Conservation (phyloP, 2,113 vertebrate species). For the Blennius ocellaris region DNA sequence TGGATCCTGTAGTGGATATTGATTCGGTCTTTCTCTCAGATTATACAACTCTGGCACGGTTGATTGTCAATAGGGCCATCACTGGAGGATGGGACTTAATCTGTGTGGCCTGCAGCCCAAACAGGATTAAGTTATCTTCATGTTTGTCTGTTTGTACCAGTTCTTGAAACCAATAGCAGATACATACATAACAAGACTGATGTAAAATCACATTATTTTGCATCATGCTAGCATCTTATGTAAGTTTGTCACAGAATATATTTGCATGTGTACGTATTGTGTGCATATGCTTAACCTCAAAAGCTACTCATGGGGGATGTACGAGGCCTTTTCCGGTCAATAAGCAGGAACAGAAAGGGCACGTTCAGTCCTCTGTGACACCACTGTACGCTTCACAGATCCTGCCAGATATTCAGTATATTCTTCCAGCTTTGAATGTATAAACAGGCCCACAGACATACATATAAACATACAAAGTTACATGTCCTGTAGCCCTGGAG, state of each 20-base stretch:
- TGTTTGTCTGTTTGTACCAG: conserved; percentile 9
- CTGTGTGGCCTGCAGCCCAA: conserved; percentile 42
- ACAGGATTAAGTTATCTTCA: conserved; percentile 47
- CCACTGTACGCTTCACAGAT: conserved; percentile 16
- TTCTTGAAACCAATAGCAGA: conserved; percentile 16
- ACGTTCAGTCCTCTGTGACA: conserved; percentile 31
- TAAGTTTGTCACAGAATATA: not conserved
- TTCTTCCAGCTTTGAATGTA: conserved; percentile 27
- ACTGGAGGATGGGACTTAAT: conserved; percentile 55
- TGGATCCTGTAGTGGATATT: conserved; percentile 57
- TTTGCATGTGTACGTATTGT: not conserved
- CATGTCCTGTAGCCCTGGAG: conserved; percentile 31
- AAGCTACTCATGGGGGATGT: conserved; percentile 37
- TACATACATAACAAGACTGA: conserved; percentile 1
- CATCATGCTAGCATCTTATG: conserved; percentile 4
- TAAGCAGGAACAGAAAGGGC: conserved; percentile 39
- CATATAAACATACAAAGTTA: not conserved
- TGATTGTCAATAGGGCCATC: conserved; percentile 56
- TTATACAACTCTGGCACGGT: conserved; percentile 61
- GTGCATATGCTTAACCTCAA: conserved; percentile 43
- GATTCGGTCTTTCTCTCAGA: conserved; percentile 66
- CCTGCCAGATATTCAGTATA: conserved; percentile 22
- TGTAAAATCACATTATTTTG: not conserved
- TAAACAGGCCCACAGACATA: conserved; percentile 24
- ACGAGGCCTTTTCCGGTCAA: conserved; percentile 48